Percentiles rank a stretch among this genome's conserved stretches.
Conservation (phyloP, 2,113 vertebrate species). For the Leiothrix lutea region DNA sequence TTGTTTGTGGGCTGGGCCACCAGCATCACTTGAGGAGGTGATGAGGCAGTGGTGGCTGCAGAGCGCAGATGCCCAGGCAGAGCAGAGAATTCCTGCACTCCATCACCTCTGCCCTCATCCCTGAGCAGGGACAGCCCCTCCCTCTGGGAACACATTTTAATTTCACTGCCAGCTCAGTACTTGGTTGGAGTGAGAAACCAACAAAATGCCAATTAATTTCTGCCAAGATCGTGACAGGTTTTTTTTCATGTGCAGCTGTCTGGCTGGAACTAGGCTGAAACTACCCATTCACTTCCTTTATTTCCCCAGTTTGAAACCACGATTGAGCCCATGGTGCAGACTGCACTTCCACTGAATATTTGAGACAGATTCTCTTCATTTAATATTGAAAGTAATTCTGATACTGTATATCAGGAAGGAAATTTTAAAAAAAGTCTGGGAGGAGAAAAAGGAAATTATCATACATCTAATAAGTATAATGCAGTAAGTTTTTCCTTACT, state of each 20-base stretch:
- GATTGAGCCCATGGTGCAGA: background rate
- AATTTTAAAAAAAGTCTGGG: background rate
- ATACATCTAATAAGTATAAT: background rate
- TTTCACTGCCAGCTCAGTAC: background rate
- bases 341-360: background rate
- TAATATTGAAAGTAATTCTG: background rate
- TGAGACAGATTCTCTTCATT: background rate
- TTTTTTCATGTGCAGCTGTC: background rate
- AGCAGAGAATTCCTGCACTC: rapidly evolving
- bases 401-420: background rate
- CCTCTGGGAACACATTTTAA: background rate
- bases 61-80: background rate
- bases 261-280: background rate
- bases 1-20: background rate
- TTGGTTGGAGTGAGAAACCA: background rate
- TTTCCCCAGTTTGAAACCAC: background rate
- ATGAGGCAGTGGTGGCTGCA: rapidly evolving
- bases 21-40: background rate
- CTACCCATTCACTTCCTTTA: background rate
- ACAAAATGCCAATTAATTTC: background rate
- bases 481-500: background rate
- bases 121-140: background rate
- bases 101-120: background rate
- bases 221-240: background rate
- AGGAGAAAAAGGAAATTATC: background rate